These are phyloP conservation scores for Odontamblyopus lacepedii DNA, from an alignment of 2,797 vertebrate species.

Conservation along the genomic window DNA sequence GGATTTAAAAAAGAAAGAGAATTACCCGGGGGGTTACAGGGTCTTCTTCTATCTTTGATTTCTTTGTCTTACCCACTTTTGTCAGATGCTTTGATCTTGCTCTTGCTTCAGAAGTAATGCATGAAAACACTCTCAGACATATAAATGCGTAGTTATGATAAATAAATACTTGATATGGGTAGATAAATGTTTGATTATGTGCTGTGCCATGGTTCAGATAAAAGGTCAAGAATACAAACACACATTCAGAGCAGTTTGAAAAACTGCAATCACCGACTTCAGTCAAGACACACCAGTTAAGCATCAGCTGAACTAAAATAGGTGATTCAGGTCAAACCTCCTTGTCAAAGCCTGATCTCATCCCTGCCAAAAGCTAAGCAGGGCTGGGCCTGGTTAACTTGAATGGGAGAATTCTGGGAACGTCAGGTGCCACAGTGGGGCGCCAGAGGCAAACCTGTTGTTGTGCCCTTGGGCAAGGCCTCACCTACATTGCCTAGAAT, in stretches of 20 bases:
- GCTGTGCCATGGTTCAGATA: neutral
- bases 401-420: too few relatives aligned
- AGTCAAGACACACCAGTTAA: neutral
- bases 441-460: too few relatives aligned
- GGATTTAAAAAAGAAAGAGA: conserved; percentile 4
- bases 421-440: too few relatives aligned
- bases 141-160: conserved; percentile 21
- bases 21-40: conserved; percentile 23
- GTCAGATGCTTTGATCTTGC: conserved; percentile 38
- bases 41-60: conserved; percentile 41
- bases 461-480: too few relatives aligned
- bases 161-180: conserved; percentile 26
- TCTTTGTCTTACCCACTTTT: conserved; percentile 7
- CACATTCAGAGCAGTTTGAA: neutral
- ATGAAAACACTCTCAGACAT: conserved; percentile 44
- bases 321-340: too few relatives aligned
- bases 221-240: neutral
- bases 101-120: conserved; percentile 31
- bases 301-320: too few relatives aligned
- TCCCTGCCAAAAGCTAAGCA: too few relatives aligned
- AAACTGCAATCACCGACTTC: neutral
- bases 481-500: too few relatives aligned
- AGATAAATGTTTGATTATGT: conserved; percentile 20
- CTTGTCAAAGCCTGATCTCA: too few relatives aligned
- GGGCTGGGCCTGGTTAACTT: too few relatives aligned